These are phyloP conservation scores for Gandaritis pyraliata DNA, from an alignment of 2,888 invertebrate genomes.

Conservation along the genomic window DNA sequence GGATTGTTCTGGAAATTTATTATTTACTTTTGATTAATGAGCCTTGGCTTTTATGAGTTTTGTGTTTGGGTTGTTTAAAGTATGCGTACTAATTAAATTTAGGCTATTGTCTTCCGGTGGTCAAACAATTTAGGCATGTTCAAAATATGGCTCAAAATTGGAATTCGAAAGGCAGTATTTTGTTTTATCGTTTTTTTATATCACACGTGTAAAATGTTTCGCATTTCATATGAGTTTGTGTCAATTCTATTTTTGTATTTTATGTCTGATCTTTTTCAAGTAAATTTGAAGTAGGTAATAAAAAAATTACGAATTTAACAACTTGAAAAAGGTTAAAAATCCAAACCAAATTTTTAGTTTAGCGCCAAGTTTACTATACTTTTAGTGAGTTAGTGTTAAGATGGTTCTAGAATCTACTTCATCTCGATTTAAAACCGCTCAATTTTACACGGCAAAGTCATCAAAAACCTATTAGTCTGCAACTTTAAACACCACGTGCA, in stretches of 20 bases:
- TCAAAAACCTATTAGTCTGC: slow-evolving; percentile 61
- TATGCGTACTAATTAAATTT: neutral
- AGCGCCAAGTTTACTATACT: neutral
- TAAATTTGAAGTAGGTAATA: too few relatives aligned
- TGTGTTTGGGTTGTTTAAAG: slow-evolving; percentile 14
- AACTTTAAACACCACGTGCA: slow-evolving; percentile 55
- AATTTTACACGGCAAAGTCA: slow-evolving; percentile 53
- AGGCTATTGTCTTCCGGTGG: neutral
- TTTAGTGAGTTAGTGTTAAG: neutral
- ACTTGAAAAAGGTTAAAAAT: too few relatives aligned
- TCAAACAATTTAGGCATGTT: neutral
- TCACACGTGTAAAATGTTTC: too few relatives aligned
- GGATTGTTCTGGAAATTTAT: slow-evolving; percentile 40
- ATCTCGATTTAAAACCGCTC: slow-evolving; percentile 41
- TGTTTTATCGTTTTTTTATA: neutral
- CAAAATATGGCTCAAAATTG: neutral
- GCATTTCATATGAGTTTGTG: too few relatives aligned
- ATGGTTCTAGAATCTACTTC: slow-evolving; percentile 24
- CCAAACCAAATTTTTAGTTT: too few relatives aligned
- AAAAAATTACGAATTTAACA: too few relatives aligned
- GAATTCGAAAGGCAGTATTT: too few relatives aligned
- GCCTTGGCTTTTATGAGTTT: slow-evolving; percentile 33
- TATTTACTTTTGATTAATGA: slow-evolving; percentile 45
- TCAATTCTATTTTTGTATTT: too few relatives aligned
- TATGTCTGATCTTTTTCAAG: too few relatives aligned